Evolutionary conservation across 2,888 invertebrate species (phyloP), one percentile per base, ranked within the genome.

Genomic region (Drosophila meridiana): DNA sequence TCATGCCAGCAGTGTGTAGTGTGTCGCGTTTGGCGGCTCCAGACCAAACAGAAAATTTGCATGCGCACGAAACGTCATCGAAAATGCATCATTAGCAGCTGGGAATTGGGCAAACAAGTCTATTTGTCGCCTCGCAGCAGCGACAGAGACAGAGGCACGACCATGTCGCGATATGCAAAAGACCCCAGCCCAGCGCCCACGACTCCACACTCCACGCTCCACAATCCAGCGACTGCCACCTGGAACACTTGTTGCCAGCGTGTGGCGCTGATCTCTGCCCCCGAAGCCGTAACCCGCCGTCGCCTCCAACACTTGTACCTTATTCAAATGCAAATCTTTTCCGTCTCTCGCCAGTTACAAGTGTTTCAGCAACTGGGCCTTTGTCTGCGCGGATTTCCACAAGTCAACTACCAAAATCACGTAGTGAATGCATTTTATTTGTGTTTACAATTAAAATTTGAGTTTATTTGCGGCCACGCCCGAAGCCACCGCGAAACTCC

Each of bases 61-160:
- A 87, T 87, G 80, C 68, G 74, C 90, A 79, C 83, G 80, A 82
- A 88, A 75, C 71, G 83, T 78, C 91, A 90, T 85, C 78, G 78
- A 87, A 85, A 90, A 90, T 90, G 90, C 90, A 90, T 87, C 87
- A 87, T 87, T 90, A 90, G 90, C 88, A 90, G 88, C 77, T 76
- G 90, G 78, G 89, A 89, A 87, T 87, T 90, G 88, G 90, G 87
- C 82, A 76, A 84, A 90, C 90, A 87, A 87, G 90, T 89, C 82
- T 87, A 87, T 87, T 87, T 90, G 90, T 87, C 88, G 88, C 82
- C 88, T 77, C 56, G 56, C 66, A 52, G 73, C 78, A 48, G 55
- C 64, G 63, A 69, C 72, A 60, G 48, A 50, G 66, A 52, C 66
- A 58, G 42, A 64, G 66, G 69, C 87, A 74, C 76, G 85, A 74